phyloP scores from a whole-genome alignment of 2,113 vertebrate genomes.

The Triplophysa rosa region DNA sequence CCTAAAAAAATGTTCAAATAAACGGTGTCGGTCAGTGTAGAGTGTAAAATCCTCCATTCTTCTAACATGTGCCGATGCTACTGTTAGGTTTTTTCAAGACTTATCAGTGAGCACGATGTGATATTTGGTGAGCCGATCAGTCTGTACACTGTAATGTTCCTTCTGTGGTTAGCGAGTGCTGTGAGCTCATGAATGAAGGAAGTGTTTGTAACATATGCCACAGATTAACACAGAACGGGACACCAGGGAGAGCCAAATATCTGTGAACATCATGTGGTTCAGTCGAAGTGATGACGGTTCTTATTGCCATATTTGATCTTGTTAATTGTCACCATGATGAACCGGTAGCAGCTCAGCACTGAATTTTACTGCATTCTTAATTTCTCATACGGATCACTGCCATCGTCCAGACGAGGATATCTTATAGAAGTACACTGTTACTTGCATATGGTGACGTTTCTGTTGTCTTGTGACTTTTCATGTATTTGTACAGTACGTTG shows the following conservation, averaged over 20 bases:
- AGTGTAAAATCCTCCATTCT: slow-evolving; percentile 4
- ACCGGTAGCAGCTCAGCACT: slow-evolving; percentile 25
- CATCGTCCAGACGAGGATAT: slow-evolving; percentile 1
- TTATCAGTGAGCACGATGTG: neutral
- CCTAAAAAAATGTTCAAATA: too few relatives aligned
- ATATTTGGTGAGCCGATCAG: neutral
- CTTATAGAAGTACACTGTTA: slow-evolving; percentile 48
- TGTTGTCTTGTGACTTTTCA: slow-evolving; percentile 56
- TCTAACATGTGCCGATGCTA: slow-evolving; percentile 16
- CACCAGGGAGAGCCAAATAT: neutral
- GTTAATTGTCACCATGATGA: slow-evolving; percentile 7
- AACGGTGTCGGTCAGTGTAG: neutral
- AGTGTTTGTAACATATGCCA: neutral
- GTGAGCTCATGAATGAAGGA: neutral
- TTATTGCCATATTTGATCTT: neutral
- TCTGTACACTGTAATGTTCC: slow-evolving; percentile 24
- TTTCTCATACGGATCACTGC: slow-evolving; percentile 37
- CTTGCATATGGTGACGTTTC: slow-evolving; percentile 45
- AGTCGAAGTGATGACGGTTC: too few relatives aligned
- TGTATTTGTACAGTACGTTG: slow-evolving; percentile 53
- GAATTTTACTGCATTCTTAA: slow-evolving; percentile 14
- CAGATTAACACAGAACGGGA: neutral
- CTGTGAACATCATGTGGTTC: neutral
- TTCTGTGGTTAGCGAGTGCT: neutral
- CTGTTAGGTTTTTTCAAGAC: neutral